Evolutionary conservation across 64 coral and sea anemone species (phyloP).

Genomic region (Actinia equina): DNA sequence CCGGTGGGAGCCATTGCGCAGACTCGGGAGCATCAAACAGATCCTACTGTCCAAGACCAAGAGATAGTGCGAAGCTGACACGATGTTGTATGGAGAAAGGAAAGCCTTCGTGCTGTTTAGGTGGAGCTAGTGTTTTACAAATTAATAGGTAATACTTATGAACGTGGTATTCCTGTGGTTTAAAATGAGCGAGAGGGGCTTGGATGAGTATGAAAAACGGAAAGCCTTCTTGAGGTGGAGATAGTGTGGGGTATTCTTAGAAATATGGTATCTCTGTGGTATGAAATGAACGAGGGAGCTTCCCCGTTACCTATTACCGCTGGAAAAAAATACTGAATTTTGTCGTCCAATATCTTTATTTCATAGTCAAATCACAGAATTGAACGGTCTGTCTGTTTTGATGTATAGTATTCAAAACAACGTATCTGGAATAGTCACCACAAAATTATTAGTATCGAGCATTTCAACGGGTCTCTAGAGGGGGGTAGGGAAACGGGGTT

Average conservation of each 20-base stretch:
- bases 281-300: not conserved
- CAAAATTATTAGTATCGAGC: too few species aligned
- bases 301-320: too few species aligned
- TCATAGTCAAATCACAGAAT: too few species aligned
- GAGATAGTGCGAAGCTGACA: conserved; percentile 16
- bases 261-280: not conserved
- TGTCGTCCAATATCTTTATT: too few species aligned
- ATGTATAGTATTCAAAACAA: too few species aligned
- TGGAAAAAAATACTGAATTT: too few species aligned
- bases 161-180: not conserved
- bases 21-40: conserved; percentile 33
- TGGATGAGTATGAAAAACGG: not conserved
- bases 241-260: too few species aligned
- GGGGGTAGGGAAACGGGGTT: too few species aligned
- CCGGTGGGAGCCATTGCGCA: conserved; percentile 30
- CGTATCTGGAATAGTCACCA: too few species aligned
- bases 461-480: too few species aligned
- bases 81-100: conserved; percentile 26
- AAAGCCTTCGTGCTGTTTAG: conserved; percentile 44
- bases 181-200: not conserved
- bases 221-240: not conserved
- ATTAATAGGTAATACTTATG: not conserved
- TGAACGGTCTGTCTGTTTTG: too few species aligned
- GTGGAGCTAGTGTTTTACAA: not conserved
- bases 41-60: conserved; percentile 54